A percentile compares a stretch with the other conserved stretches of the same genome.
phyloP scores from a whole-genome alignment of 2,797 vertebrate genomes.

The Triplophysa yarkandensis region DNA sequence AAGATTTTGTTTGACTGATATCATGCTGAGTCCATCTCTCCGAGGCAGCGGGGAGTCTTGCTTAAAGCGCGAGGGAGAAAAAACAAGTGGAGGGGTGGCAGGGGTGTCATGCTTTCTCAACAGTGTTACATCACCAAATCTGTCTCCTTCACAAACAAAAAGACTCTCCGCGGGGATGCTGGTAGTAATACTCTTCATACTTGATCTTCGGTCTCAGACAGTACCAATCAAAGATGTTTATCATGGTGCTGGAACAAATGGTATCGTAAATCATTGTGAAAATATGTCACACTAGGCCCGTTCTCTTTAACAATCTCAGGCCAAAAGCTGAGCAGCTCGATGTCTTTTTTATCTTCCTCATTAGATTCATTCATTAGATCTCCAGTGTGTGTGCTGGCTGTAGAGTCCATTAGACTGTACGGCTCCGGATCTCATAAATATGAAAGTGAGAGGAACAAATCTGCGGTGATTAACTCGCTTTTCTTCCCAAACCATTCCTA shows the following conservation, averaged over 20 bases:
- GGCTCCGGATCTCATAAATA: conserved; percentile 60
- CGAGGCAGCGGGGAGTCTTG: conserved; percentile 43
- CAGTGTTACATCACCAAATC: not conserved
- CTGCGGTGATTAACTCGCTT: conserved; percentile 65
- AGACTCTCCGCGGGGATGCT: not conserved
- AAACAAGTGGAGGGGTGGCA: conserved; percentile 1
- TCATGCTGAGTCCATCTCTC: conserved; percentile 57
- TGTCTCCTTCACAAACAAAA: not conserved
- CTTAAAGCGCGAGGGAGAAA: conserved; percentile 10
- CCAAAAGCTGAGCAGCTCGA: conserved; percentile 51
- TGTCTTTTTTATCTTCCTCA: conserved; percentile 47
- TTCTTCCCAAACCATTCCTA: conserved; percentile 56
- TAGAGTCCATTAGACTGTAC: conserved; percentile 55
- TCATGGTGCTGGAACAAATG: not conserved
- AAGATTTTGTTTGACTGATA: conserved; percentile 48
- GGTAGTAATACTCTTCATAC: not conserved
- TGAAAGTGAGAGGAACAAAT: conserved; percentile 64
- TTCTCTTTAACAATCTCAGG: conserved; percentile 31
- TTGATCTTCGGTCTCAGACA: not conserved
- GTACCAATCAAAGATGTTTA: not conserved
- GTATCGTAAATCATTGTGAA: not conserved
- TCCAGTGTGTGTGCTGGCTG: conserved; percentile 41
- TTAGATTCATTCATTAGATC: conserved; percentile 43
- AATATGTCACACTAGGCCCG: not conserved
- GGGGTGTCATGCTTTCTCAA: conserved; percentile 9